A percentile compares a stretch with the other conserved stretches of the same genome.
phyloP scores from a whole-genome alignment of 37 sponge, comb jelly and placozoan species.

The Haliclona indistincta region DNA sequence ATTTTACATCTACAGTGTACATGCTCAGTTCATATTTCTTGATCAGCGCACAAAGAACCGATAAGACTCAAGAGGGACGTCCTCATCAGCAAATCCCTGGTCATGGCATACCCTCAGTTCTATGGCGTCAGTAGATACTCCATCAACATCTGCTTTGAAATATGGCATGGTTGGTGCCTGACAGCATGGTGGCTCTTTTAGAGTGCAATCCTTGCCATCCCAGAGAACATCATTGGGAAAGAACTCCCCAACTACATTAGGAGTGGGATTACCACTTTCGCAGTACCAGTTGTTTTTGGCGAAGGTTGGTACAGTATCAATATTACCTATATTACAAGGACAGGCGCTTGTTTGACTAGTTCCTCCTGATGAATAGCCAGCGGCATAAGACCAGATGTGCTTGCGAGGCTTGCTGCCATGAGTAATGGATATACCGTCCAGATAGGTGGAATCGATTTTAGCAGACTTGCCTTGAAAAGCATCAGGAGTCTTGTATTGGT shows the following conservation, averaged over 20 bases:
- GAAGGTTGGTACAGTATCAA: neutral
- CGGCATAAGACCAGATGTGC: neutral
- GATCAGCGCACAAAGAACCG: no score
- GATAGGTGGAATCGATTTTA: neutral
- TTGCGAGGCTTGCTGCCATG: neutral
- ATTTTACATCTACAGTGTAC: no score
- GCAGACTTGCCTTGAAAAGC: neutral
- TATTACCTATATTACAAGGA: neutral
- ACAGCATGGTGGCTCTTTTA: neutral
- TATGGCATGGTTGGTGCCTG: conserved; percentile 7
- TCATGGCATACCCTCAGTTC: no score
- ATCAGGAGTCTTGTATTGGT: neutral
- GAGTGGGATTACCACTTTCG: neutral
- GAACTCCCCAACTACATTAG: neutral
- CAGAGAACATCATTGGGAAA: conserved; percentile 11
- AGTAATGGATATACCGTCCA: conserved; percentile 4
- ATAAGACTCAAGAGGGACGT: no score
- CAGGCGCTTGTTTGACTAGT: no score
- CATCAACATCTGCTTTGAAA: no score
- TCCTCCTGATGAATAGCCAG: neutral
- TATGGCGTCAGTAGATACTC: no score
- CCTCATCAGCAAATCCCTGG: no score
- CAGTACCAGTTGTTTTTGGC: conserved; percentile 28
- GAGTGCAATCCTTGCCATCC: conserved; percentile 18
- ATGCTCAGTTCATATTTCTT: no score